Percentiles rank a stretch among this genome's conserved stretches.
Evolutionary conservation across 1,140 invertebrate genomes (phyloP).

Genomic region (Ericerus pela): DNA sequence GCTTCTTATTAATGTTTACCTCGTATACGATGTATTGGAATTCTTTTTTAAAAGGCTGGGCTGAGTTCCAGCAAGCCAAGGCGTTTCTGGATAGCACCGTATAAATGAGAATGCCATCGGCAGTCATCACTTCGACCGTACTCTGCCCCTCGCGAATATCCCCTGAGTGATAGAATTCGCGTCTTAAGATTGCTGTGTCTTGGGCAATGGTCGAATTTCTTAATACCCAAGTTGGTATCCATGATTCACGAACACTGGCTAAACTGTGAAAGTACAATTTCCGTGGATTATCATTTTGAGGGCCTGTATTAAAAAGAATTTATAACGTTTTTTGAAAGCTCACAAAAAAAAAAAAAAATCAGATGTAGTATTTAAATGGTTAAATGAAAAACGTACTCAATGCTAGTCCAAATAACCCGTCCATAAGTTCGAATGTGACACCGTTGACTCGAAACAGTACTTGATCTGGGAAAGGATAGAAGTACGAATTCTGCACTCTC

Average conservation of each 20-base stretch:
- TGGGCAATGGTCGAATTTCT: constrained; percentile 22
- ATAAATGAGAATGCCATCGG: constrained; percentile 26
- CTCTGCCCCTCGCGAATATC: constrained; percentile 23
- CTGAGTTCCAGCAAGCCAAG: constrained; percentile 31
- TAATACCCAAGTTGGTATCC: constrained; percentile 44
- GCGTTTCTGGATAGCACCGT: constrained; percentile 24
- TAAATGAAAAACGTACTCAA: constrained; percentile 38
- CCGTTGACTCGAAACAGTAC: constrained; percentile 50
- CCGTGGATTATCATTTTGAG: constrained; percentile 37
- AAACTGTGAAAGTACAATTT: constrained; percentile 58
- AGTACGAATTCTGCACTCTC: constrained; percentile 47
- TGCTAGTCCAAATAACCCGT: constrained; percentile 52
- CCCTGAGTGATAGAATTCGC: constrained; percentile 18
- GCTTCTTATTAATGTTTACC: too few relatives aligned
- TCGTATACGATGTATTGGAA: constrained; percentile 18
- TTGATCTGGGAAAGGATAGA: constrained; percentile 50
- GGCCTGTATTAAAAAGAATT: constrained; percentile 17
- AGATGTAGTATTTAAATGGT: too few relatives aligned
- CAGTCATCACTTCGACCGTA: constrained; percentile 28
- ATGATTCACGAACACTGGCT: constrained; percentile 50
- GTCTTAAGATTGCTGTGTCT: constrained; percentile 17
- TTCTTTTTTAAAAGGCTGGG: constrained; percentile 17
- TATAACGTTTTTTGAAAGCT: background rate
- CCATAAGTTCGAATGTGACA: constrained; percentile 55
- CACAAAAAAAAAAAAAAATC: too few relatives aligned